Evolutionary conservation across 2,797 vertebrate genomes (phyloP).

Genomic region (Tauraco hartlaubi): DNA sequence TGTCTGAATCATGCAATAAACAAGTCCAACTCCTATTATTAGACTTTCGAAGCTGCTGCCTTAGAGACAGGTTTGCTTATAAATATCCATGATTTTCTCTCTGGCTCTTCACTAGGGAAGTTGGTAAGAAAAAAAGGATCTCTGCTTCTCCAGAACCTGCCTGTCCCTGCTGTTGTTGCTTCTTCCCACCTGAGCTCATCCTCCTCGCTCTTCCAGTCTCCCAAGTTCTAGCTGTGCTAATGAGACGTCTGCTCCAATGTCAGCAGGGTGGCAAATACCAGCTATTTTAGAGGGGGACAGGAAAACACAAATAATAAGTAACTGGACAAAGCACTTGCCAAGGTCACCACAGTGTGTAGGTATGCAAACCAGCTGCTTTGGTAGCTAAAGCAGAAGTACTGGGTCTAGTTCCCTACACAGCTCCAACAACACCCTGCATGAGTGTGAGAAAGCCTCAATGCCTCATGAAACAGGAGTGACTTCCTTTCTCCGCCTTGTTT

Average conservation of each 20-base stretch:
- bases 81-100: conserved; percentile 29
- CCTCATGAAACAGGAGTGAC: neutral
- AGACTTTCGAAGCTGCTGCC: conserved; percentile 60
- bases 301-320: neutral
- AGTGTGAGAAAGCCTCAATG: neutral
- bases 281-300: neutral
- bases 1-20: conserved; percentile 10
- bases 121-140: neutral
- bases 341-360: fast-evolving
- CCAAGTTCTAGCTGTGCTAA: neutral
- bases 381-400: neutral
- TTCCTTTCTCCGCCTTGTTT: neutral
- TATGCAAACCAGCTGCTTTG: neutral
- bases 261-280: neutral
- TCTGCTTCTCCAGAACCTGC: neutral
- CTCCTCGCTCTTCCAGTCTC: neutral
- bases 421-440: neutral
- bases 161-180: neutral
- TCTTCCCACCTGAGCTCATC: neutral
- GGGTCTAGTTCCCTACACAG: neutral
- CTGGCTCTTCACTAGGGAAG: neutral
- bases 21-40: conserved; percentile 50
- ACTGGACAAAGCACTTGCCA: neutral
- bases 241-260: neutral
- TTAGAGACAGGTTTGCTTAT: conserved; percentile 61